Percentiles rank a stretch among this genome's conserved stretches.
Conservation (phyloP, 2,888 invertebrate species). For the Tachina fera region DNA sequence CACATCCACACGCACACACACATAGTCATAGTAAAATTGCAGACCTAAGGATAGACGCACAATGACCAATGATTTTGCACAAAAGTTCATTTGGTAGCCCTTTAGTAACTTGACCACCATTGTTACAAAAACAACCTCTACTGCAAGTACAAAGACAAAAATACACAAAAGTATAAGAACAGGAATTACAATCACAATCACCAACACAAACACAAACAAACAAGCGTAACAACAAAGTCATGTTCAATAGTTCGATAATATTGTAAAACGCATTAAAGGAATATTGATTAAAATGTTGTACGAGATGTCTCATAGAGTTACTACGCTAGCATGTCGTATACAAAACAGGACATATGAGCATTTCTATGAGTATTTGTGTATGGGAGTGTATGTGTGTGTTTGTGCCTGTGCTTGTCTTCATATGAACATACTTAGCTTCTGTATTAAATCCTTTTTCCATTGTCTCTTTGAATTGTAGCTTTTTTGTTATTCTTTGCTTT, state of each 20-base stretch:
- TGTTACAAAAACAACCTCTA: slow-evolving; percentile 21
- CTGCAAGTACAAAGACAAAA: background rate
- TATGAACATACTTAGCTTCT: background rate
- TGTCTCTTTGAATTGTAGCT: too few relatives aligned
- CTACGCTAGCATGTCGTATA: background rate
- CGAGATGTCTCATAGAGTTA: background rate
- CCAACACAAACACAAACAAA: background rate
- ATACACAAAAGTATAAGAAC: background rate
- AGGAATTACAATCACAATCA: background rate
- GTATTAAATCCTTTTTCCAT: too few relatives aligned
- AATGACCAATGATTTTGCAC: slow-evolving; percentile 45
- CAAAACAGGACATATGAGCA: background rate
- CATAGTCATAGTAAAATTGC: background rate
- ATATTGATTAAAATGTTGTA: slow-evolving; percentile 58
- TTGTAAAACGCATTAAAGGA: slow-evolving; percentile 56
- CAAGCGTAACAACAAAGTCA: slow-evolving; percentile 30
- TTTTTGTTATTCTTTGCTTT: too few relatives aligned
- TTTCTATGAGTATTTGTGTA: background rate
- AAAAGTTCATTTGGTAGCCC: slow-evolving; percentile 60
- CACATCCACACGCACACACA: background rate
- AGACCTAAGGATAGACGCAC: background rate
- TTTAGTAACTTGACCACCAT: slow-evolving; percentile 52
- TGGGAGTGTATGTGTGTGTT: background rate
- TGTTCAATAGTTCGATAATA: slow-evolving; percentile 47
- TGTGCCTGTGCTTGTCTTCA: background rate